phyloP scores from a whole-genome alignment of 2,888 invertebrate genomes.

The Patella depressa region DNA sequence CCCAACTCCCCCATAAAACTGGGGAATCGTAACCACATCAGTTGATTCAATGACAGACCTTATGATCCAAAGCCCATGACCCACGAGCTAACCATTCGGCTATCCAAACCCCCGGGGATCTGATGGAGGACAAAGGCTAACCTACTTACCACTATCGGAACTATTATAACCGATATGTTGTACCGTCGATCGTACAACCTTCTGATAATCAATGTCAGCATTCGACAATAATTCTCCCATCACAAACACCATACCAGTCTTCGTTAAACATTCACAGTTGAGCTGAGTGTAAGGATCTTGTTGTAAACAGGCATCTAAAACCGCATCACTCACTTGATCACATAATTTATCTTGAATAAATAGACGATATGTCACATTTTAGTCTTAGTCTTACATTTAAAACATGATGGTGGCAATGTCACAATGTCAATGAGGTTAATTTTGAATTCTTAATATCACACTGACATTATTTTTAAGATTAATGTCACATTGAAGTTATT shows the following conservation, averaged over 20 bases:
- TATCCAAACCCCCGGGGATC: too few relatives aligned
- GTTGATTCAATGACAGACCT: too few relatives aligned
- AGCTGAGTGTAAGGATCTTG: slow-evolving; percentile 97
- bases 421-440: neutral
- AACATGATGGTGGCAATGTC: neutral
- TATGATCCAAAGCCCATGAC: too few relatives aligned
- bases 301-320: slow-evolving; percentile 81
- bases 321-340: slow-evolving; percentile 73
- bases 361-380: too few relatives aligned
- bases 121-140: too few relatives aligned
- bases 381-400: too few relatives aligned
- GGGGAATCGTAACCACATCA: too few relatives aligned
- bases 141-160: slow-evolving; percentile 52
- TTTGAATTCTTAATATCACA: too few relatives aligned
- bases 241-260: slow-evolving; percentile 98
- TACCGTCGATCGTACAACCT: slow-evolving; percentile 94
- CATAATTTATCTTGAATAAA: slow-evolving; percentile 70
- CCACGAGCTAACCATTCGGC: too few relatives aligned
- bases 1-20: too few relatives aligned
- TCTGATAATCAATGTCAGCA: slow-evolving; percentile 96
- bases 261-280: slow-evolving; percentile 97
- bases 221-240: slow-evolving; percentile 99
- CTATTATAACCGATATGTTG: slow-evolving; percentile 97
- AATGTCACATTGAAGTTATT: too few relatives aligned
- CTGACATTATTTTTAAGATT: too few relatives aligned